phyloP scores from a whole-genome alignment of 2,113 vertebrate species.

The Mormyrus lacerda region DNA sequence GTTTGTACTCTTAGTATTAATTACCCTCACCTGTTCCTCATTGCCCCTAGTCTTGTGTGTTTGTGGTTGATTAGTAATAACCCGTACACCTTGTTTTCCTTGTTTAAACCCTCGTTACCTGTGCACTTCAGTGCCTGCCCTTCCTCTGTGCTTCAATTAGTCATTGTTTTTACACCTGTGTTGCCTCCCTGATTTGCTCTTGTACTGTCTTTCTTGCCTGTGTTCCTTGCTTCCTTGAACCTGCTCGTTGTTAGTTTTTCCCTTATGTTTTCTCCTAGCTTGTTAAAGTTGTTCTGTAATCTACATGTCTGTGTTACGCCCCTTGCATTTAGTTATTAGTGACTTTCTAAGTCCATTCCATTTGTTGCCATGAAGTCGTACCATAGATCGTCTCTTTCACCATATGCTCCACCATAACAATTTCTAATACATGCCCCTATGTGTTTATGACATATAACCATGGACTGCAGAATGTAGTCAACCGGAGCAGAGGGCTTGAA shows the following conservation, averaged over 20 bases:
- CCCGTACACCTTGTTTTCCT: neutral
- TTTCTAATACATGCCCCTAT: neutral
- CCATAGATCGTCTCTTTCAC: neutral
- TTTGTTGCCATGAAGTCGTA: neutral
- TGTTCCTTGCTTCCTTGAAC: neutral
- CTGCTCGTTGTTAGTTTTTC: neutral
- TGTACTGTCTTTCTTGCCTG: neutral
- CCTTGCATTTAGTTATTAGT: neutral
- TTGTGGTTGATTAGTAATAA: neutral
- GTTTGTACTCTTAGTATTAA: neutral
- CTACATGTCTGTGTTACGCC: neutral
- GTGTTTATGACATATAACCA: neutral
- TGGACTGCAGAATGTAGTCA: no score
- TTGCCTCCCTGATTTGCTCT: neutral
- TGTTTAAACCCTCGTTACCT: neutral
- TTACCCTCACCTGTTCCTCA: neutral
- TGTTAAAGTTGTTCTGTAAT: neutral
- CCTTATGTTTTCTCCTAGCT: neutral
- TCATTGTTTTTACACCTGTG: neutral
- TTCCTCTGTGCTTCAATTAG: neutral
- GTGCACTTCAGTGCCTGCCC: neutral
- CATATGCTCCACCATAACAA: neutral
- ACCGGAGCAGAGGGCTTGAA: neutral
- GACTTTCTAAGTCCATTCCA: neutral
- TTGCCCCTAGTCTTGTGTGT: neutral